Evolutionary conservation across 2,888 invertebrate genomes (phyloP), one percentile per base, ranked within the genome.

Genomic region (Punctoribates punctum): DNA sequence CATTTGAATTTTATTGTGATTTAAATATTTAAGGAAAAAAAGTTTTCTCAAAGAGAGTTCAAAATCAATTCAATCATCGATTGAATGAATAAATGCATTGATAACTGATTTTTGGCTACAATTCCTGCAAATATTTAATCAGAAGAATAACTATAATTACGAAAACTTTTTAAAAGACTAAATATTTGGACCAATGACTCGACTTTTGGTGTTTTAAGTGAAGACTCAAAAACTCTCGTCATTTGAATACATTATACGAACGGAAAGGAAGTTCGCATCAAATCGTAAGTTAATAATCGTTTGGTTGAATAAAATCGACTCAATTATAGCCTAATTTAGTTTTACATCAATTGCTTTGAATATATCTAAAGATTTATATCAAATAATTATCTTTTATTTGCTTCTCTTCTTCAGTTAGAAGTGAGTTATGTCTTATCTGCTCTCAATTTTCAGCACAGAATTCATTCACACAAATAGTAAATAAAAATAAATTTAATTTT

Each of bases 231-330:
- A 34, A 34, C 4, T 34, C 4, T 8, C 11, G 48, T n/a, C 48
- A 48, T 48, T 48, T 48, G 48, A 48, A 48, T 48, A 48, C 48
- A 17, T 13, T 17, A 48, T 3, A 48, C 6, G n/a, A 11, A 17
- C 48, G 2, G 48, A 67, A 67, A 15, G 38, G 38, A 67, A 67
- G 67, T 38, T 17, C n/a, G 38, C 67, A 67, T 67, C 67, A 38
- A 67, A 38, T 67, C 38, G 67, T 67, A 34, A 67, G 67, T 67
- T 67, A 65, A 65, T 65, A 65, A 34, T 65, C 34, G 29, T 29
- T 23, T 60, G 23, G 8, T 27, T n/a, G 8, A 17, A 5, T 8
- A 11, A 54, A 54, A 54, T 20, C 8, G 54, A n/a, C 54, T n/a
- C 54, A 54, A 54, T 20, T 54, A n/a, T 54, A n/a, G 54, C 8